These are phyloP conservation scores for Pomatostomus ruficeps DNA, from an alignment of 2,113 vertebrate species.

Conservation along the genomic window DNA sequence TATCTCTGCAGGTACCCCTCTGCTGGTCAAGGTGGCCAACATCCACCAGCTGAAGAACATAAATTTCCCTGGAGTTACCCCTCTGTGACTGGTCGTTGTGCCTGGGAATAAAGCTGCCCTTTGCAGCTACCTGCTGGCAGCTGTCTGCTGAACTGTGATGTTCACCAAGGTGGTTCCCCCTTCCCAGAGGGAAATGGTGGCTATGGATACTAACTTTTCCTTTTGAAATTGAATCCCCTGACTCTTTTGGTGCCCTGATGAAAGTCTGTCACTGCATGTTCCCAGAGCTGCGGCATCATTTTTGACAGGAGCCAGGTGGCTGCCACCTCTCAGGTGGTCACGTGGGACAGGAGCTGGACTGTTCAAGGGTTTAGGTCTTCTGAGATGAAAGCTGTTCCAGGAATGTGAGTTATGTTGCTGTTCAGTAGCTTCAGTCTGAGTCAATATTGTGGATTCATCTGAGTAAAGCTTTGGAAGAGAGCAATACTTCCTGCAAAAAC, in stretches of 20 bases:
- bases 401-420: not conserved
- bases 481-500: not conserved
- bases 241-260: not conserved
- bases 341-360: not conserved
- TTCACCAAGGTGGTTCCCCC: fast-evolving
- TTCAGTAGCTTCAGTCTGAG: not conserved
- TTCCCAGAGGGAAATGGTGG: not conserved
- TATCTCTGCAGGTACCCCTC: not conserved
- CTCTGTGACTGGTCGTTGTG: not conserved
- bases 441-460: not conserved
- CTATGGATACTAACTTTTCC: not conserved
- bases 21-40: not conserved
- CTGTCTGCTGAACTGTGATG: not conserved
- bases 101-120: not conserved
- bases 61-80: not conserved
- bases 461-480: not conserved
- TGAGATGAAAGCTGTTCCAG: not conserved
- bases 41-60: not conserved
- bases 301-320: not conserved
- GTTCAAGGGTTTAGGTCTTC: not conserved
- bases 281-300: not conserved
- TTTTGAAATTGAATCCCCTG: not conserved
- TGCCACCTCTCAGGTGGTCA: not conserved
- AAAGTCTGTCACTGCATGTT: not conserved
- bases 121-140: not conserved